These are phyloP conservation scores for Caenorhabditis auriculariae DNA, from an alignment of 2,888 invertebrate genomes.

Conservation along the genomic window DNA sequence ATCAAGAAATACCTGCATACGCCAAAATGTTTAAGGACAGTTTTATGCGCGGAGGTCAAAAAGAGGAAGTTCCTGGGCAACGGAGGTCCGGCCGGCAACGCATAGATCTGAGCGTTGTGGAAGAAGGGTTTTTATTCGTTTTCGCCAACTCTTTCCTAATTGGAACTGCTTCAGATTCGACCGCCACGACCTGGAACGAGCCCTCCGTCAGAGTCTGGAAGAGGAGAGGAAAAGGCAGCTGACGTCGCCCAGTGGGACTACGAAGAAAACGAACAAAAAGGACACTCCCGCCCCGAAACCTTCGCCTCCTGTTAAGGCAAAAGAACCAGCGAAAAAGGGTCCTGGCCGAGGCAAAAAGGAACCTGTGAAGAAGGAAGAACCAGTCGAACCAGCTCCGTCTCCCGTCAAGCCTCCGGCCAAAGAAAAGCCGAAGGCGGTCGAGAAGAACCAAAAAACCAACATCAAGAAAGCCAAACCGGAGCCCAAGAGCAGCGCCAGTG, in stretches of 20 bases:
- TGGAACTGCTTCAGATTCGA: conserved; percentile 37
- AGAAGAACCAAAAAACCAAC: too few species aligned
- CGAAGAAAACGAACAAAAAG: neutral
- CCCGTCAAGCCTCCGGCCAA: neutral
- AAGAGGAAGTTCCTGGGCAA: conserved; percentile 2
- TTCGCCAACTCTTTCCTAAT: too few species aligned
- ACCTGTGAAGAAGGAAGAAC: neutral
- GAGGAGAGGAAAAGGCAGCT: conserved; percentile 17
- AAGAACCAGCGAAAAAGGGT: neutral
- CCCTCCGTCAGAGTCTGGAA: conserved; percentile 28
- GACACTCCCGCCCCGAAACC: conserved; percentile 1
- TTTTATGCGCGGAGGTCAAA: too few species aligned
- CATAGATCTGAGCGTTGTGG: conserved; percentile 29
- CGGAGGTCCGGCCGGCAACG: conserved; percentile 23
- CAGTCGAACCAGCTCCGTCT: neutral
- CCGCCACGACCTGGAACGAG: conserved; percentile 32
- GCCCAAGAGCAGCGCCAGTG: neutral
- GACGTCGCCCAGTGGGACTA: neutral
- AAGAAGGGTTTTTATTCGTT: too few species aligned
- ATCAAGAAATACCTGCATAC: too few species aligned
- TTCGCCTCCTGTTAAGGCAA: conserved; percentile 1
- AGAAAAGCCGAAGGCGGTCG: neutral
- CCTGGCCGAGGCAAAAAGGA: neutral
- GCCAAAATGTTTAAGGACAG: too few species aligned
- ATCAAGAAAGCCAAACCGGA: neutral